Percentiles rank a stretch among this genome's conserved stretches.
Evolutionary conservation across 2,888 invertebrate genomes (phyloP).

Genomic region (Platycheirus rosarum): DNA sequence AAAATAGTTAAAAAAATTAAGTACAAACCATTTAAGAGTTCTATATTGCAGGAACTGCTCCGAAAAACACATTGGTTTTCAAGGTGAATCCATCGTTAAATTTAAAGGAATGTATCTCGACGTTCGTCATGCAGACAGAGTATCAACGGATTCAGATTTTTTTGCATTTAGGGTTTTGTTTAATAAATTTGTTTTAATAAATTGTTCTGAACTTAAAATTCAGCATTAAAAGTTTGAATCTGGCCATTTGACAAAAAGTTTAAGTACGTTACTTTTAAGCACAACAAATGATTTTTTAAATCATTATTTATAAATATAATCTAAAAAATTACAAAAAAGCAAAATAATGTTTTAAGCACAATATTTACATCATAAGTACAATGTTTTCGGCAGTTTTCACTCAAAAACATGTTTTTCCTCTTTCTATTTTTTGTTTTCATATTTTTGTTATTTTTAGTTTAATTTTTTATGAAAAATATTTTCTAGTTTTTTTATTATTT

Average conservation of each 20-base stretch:
- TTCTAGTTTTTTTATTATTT: conserved; percentile 55
- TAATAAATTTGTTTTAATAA: not conserved
- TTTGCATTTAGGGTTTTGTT: not conserved
- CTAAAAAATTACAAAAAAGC: not conserved
- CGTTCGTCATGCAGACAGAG: not conserved
- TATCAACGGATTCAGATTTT: not conserved
- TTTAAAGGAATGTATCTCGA: too few relatives aligned
- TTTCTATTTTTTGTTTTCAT: conserved; percentile 31
- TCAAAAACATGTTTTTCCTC: conserved; percentile 40
- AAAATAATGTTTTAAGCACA: conserved; percentile 62
- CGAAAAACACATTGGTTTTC: not conserved
- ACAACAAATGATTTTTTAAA: conserved; percentile 24
- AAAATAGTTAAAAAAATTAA: conserved; percentile 1
- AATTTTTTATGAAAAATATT: conserved; percentile 69
- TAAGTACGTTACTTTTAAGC: not conserved
- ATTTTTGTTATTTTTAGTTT: conserved; percentile 30
- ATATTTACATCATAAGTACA: conserved; percentile 76
- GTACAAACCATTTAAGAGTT: not conserved
- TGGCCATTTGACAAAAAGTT: not conserved
- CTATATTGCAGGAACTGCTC: not conserved
- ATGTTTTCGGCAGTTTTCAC: conserved; percentile 56
- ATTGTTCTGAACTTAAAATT: not conserved
- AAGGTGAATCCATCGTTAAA: not conserved
- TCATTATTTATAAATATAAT: conserved; percentile 30
- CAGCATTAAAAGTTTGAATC: not conserved